Evolutionary conservation across 2,113 vertebrate genomes (phyloP).

Genomic region (Cyprinus carpio): DNA sequence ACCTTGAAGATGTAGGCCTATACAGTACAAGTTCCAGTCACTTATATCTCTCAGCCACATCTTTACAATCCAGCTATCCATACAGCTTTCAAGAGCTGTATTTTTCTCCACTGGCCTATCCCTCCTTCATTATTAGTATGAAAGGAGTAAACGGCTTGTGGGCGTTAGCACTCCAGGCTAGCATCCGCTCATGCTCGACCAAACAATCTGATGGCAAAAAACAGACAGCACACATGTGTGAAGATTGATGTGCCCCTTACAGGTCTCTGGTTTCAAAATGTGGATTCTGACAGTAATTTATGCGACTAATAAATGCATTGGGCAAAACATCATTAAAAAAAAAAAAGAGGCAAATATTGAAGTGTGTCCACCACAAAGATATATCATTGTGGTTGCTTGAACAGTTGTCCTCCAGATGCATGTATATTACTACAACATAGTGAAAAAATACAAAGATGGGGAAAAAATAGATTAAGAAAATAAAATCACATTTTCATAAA

Average conservation of each 20-base stretch:
- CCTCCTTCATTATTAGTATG: conserved; percentile 6
- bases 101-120: background rate
- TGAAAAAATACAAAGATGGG: no score
- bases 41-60: background rate
- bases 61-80: background rate
- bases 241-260: conserved; percentile 18
- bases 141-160: conserved; percentile 4
- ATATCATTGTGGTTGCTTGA: no score
- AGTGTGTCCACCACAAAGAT: background rate
- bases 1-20: background rate
- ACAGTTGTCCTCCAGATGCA: no score
- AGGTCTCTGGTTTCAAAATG: conserved; percentile 26
- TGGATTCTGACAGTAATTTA: background rate
- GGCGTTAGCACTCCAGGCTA: background rate
- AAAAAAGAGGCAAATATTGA: background rate
- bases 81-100: background rate
- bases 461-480: no score
- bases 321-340: background rate
- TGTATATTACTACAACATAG: no score
- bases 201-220: background rate
- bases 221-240: conserved; percentile 15
- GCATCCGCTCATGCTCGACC: conserved; percentile 1
- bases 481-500: background rate
- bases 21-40: background rate
- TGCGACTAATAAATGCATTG: background rate